Percentiles rank a stretch among this genome's conserved stretches.
Evolutionary conservation across 2,888 invertebrate genomes (phyloP).

Genomic region (Erebia aethiops): DNA sequence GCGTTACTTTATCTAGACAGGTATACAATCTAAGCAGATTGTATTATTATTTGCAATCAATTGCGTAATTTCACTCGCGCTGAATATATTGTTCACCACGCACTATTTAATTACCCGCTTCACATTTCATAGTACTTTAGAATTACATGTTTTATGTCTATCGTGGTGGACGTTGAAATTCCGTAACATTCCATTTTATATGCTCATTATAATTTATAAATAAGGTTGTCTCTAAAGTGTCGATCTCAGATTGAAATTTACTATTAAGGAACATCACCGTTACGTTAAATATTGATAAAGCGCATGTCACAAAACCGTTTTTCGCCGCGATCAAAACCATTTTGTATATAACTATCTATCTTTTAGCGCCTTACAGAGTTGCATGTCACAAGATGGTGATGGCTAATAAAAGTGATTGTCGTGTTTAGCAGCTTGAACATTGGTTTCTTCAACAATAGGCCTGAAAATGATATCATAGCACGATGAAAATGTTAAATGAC

Average conservation of each 20-base stretch:
- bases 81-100: slow-evolving; percentile 29
- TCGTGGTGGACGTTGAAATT: slow-evolving; percentile 54
- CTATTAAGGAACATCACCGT: slow-evolving; percentile 76
- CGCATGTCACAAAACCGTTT: slow-evolving; percentile 67
- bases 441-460: slow-evolving; percentile 44
- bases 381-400: slow-evolving; percentile 62
- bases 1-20: slow-evolving; percentile 13
- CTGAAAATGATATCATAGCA: slow-evolving; percentile 39
- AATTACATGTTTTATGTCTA: slow-evolving; percentile 17
- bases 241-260: slow-evolving; percentile 83
- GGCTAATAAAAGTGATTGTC: slow-evolving; percentile 55
- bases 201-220: slow-evolving; percentile 65
- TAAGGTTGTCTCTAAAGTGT: slow-evolving; percentile 77
- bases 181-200: slow-evolving; percentile 63
- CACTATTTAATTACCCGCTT: slow-evolving; percentile 9
- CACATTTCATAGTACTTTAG: slow-evolving; percentile 22
- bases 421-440: slow-evolving; percentile 53
- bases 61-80: slow-evolving; percentile 23
- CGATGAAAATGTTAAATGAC: slow-evolving; percentile 49
- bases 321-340: slow-evolving; percentile 58
- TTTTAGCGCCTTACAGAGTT: slow-evolving; percentile 73
- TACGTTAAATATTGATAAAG: slow-evolving; percentile 58
- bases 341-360: slow-evolving; percentile 68
- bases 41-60: slow-evolving; percentile 9
- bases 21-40: slow-evolving; percentile 17